Evolutionary conservation across 2,888 invertebrate species (phyloP), one percentile per base, ranked within the genome.

Genomic region (Drosophila nigritarsus): DNA sequence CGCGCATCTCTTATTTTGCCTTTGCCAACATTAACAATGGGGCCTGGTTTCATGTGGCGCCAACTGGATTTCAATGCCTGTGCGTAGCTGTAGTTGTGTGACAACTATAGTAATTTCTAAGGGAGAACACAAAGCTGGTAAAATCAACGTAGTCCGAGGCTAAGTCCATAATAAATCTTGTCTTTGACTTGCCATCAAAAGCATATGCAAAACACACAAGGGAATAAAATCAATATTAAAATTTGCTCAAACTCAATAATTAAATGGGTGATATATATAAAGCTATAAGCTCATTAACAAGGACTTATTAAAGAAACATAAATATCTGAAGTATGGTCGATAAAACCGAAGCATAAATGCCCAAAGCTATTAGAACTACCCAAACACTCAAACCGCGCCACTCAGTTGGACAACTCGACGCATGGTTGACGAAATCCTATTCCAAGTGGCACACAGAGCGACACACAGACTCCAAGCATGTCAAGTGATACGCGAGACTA

Each of bases 401-500:
- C 38, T 55, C 27, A 50, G 29, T 50, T 29, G n/a, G 27, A 56
- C 30, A 42, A 58, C 11, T 24, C 18, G 30, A 7, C 8, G 30
- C 7, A 27, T 48, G 5, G 58, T 11, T 49, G n/a, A 30, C 49
- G 30, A 38, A 36, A 40, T 9, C 8, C 5, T 38, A 20, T 53
- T 20, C 24, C 3, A 32, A 71, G 27, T 58, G 40, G 27, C 32
- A 30, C 53, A 54, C 34, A 32, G 45, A 45, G 24, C 49, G 40
- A 61, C 54, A 30, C 55, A n/a, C 20, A 24, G 24, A 24, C 45
- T 69, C 63, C 59, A 77, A 72, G 51, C 69, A 72, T 78, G 87
- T 84, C 85, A 85, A 87, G 88, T 70, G 74, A 64, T 53, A 65
- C 48, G 62, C 55, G 40, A 45, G 75, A 45, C 59, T 36, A 11